Evolutionary conservation across 2,113 vertebrate species (phyloP).

Genomic region (Pseudopodoces humilis): DNA sequence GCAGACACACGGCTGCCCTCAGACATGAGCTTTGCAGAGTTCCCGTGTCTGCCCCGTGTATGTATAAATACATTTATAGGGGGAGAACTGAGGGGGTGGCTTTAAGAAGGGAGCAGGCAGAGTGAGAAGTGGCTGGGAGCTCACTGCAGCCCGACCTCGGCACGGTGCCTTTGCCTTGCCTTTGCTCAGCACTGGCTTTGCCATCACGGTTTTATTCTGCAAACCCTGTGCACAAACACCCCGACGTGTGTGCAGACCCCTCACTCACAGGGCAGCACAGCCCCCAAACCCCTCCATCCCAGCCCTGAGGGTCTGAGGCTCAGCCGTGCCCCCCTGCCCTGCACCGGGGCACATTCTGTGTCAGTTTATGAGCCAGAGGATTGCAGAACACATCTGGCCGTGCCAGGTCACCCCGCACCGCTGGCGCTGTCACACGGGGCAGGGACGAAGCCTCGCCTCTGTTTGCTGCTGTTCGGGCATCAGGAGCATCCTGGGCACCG

Average conservation of each 20-base stretch:
- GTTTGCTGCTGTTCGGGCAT: background rate
- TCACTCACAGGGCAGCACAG: background rate
- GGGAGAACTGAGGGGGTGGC: accelerated
- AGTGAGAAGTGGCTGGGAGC: background rate
- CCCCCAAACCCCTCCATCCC: background rate
- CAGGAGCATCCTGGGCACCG: background rate
- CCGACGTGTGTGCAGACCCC: accelerated
- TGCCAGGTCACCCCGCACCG: background rate
- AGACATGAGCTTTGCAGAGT: background rate
- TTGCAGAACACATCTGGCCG: background rate
- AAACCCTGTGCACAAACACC: no score
- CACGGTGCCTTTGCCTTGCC: background rate
- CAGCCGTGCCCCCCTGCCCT: background rate
- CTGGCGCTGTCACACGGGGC: background rate
- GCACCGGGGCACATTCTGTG: accelerated
- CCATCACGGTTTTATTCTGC: background rate
- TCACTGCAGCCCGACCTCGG: background rate
- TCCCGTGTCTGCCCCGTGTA: accelerated
- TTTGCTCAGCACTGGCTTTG: background rate
- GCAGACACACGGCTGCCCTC: no score
- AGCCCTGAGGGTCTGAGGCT: accelerated
- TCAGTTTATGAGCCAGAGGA: background rate
- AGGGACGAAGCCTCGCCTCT: background rate
- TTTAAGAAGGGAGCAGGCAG: background rate
- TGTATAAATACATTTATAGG: background rate